A percentile compares a stretch with the other conserved stretches of the same genome.
Evolutionary conservation across 2,113 vertebrate genomes (phyloP).

Genomic region (Sclerurus mexicanus): DNA sequence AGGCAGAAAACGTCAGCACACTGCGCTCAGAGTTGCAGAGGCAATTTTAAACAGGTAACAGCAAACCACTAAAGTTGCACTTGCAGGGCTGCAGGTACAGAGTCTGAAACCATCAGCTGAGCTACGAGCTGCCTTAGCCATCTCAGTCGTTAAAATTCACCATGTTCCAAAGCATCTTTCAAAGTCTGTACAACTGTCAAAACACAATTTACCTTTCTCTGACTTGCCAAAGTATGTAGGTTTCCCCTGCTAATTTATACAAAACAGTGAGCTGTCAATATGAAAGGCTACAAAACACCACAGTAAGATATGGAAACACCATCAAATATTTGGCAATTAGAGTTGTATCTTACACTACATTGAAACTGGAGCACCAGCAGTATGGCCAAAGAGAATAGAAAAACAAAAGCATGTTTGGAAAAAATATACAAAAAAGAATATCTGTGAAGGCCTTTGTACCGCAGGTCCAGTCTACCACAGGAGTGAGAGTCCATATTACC

Average conservation of each 20-base stretch:
- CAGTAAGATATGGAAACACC: background rate
- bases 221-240: background rate
- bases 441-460: background rate
- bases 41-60: background rate
- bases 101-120: background rate
- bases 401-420: background rate
- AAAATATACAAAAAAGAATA: background rate
- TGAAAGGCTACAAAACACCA: background rate
- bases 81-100: background rate
- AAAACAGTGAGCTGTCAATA: conserved; percentile 1
- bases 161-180: background rate
- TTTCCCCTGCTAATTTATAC: conserved; percentile 8
- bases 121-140: background rate
- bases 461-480: background rate
- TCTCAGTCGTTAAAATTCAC: conserved; percentile 35
- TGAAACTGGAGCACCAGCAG: background rate
- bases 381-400: background rate
- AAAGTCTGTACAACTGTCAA: conserved; percentile 47
- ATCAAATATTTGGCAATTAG: conserved; percentile 15
- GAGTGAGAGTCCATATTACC: background rate
- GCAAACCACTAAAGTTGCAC: background rate
- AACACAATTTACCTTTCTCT: conserved; percentile 41
- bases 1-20: background rate
- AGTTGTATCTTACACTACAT: background rate
- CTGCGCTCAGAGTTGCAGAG: background rate